phyloP scores from a whole-genome alignment of 2,113 vertebrate genomes.

The Leptosomus discolor region DNA sequence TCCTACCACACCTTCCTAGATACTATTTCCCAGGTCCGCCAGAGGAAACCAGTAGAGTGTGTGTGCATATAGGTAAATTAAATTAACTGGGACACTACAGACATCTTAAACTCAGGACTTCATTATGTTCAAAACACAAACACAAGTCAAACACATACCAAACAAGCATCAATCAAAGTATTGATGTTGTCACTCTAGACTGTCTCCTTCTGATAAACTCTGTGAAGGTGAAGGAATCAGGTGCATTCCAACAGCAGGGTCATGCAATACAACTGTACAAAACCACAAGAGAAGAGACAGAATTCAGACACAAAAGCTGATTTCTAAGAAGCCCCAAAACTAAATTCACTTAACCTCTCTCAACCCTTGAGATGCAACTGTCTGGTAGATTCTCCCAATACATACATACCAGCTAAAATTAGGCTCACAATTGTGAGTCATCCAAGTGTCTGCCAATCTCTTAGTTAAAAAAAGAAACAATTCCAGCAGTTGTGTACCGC shows the following conservation, averaged over 20 bases:
- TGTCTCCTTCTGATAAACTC: background rate
- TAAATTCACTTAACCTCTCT: background rate
- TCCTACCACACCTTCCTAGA: background rate
- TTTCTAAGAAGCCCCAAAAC: background rate
- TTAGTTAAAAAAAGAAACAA: constrained; percentile 60
- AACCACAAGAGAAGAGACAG: background rate
- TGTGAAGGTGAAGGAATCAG: constrained; percentile 10
- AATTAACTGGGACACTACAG: background rate
- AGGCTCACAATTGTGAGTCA: constrained; percentile 53
- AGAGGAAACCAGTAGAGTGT: background rate
- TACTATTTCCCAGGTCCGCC: background rate
- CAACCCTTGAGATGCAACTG: background rate
- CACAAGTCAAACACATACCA: background rate
- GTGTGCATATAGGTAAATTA: background rate
- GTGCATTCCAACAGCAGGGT: background rate
- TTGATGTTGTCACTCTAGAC: background rate
- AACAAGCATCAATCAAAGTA: constrained; percentile 11
- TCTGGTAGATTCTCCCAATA: constrained; percentile 19
- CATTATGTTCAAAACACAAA: background rate
- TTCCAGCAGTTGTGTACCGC: constrained; percentile 23
- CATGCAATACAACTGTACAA: background rate
- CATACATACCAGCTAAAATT: constrained; percentile 46
- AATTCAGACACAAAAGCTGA: background rate
- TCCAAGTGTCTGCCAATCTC: constrained; percentile 51
- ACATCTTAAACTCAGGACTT: background rate